Evolutionary conservation across 2,797 vertebrate species (phyloP), one percentile per base, ranked within the genome.

Genomic region (Urocyon cinereoargenteus): DNA sequence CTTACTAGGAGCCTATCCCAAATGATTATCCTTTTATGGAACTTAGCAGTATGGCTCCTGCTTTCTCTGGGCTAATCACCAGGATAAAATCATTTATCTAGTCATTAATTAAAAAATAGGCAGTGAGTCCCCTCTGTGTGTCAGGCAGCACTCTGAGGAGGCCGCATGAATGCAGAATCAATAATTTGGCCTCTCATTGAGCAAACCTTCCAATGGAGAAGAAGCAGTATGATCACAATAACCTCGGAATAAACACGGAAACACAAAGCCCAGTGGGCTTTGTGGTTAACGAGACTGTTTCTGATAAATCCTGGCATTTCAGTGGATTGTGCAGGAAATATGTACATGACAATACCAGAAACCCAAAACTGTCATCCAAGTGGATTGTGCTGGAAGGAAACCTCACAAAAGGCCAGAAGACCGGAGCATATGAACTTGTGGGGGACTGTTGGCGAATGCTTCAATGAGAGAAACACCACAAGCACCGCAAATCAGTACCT

Each of bases 401-500:
- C 15, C 15, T 72, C 62, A 53, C 2, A 12, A 36, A 73, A 95
- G 15, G 5, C 1, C 0, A 51, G 31, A 66, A 73, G 5, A 28
- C 26, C 2, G 3, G 36, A 13, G 22, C 3, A 0, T 8, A 1
- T 22, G 40, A 57, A 3, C 40, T n/a, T 51, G 6, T 5, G 24
- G 18, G 21, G 11, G 1, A 10, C 16, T 8, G 3, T 10, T 36
- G 81, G 24, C 9, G 4, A 49, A 61, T 64, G 22, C 0, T 19
- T 72, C 5, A 14, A 26, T 68, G 72, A 61, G 18, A 12, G 26
- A 79, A 51, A 13, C 3, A 0, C 19, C 15, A 0, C 0, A 12
- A 61, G 9, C 49, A 61, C 2, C 28, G 24, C 61, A 24, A 28
- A 57, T 73, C 13, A 49, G 57, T 26, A 49, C 14, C 13, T 6